Conservation (phyloP, 2,888 invertebrate species). For the Trachelus iudaicus region DNA sequence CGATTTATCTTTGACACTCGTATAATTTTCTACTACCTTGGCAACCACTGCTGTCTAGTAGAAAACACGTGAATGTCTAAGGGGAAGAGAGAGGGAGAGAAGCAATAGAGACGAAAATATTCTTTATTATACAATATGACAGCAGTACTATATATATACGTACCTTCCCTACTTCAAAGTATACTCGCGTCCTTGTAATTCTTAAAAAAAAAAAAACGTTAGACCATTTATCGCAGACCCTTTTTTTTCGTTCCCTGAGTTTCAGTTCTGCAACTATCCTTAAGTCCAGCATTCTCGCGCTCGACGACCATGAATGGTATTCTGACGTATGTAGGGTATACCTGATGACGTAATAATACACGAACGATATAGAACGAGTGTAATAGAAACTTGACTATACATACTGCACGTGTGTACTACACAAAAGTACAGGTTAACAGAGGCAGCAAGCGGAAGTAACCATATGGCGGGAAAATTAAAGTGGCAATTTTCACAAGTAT, state of each 20-base stretch:
- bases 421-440: not conserved
- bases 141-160: not conserved
- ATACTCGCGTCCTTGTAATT: not conserved
- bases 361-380: not conserved
- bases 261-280: not conserved
- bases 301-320: not conserved
- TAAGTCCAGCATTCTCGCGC: not conserved
- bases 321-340: not conserved
- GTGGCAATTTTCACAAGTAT: too few relatives aligned
- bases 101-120: not conserved
- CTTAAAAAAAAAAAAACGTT: not conserved
- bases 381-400: not conserved
- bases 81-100: too few relatives aligned
- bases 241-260: not conserved
- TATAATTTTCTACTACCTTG: not conserved
- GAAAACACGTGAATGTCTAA: not conserved
- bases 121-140: not conserved
- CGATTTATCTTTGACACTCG: not conserved
- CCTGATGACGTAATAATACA: not conserved
- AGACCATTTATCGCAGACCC: not conserved
- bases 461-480: not conserved
- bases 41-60: not conserved
- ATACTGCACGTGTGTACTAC: not conserved
- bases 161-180: not conserved
- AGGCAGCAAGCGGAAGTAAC: not conserved